Conservation (phyloP, 1,140 invertebrate species). For the Leptopilina clavipes region DNA sequence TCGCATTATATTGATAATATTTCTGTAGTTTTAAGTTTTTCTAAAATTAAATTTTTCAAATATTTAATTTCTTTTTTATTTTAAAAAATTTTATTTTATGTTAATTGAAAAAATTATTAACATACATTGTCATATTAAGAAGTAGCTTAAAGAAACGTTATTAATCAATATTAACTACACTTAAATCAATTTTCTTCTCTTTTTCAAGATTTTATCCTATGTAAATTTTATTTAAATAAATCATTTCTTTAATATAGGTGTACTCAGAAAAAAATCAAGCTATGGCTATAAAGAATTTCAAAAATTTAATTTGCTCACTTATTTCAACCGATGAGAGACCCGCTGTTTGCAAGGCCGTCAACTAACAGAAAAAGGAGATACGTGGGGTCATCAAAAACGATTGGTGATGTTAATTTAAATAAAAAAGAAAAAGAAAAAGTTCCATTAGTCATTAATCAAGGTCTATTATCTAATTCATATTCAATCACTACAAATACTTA, state of each 20-base stretch:
- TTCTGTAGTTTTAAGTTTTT: too few relatives aligned
- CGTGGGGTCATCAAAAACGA: background rate
- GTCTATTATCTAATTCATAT: conserved; percentile 11
- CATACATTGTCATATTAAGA: too few relatives aligned
- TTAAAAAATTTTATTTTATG: too few relatives aligned
- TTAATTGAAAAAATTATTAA: too few relatives aligned
- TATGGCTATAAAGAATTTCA: conserved; percentile 52
- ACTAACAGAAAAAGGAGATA: conserved; percentile 35
- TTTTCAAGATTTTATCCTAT: too few relatives aligned
- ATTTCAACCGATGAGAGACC: conserved; percentile 51
- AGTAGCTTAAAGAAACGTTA: too few relatives aligned
- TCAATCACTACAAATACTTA: background rate
- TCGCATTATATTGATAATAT: too few relatives aligned
- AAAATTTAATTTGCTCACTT: conserved; percentile 55
- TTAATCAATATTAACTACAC: too few relatives aligned
- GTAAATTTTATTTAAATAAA: too few relatives aligned
- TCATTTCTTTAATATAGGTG: conserved; percentile 43
- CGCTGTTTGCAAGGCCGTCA: conserved; percentile 45
- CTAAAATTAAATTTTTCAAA: too few relatives aligned
- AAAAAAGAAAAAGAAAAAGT: background rate
- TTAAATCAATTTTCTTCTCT: too few relatives aligned
- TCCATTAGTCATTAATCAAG: background rate
- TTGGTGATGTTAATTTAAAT: background rate
- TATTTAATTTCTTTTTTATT: too few relatives aligned
- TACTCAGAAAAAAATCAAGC: conserved; percentile 55